phyloP scores from a whole-genome alignment of 2,797 vertebrate genomes.

The Tamandua tetradactyla region DNA sequence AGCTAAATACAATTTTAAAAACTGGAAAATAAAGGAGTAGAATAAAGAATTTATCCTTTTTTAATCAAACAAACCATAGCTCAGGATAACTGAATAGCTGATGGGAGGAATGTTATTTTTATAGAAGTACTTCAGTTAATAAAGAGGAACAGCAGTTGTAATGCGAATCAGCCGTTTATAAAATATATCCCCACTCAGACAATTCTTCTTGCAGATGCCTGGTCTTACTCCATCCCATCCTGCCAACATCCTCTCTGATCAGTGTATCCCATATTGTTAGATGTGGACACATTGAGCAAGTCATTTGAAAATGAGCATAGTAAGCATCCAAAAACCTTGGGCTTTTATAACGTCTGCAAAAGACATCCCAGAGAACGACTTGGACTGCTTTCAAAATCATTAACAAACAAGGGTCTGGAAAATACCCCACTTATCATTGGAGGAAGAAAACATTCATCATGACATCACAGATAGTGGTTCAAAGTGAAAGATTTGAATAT shows the following conservation, averaged over 20 bases:
- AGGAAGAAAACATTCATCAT: background rate
- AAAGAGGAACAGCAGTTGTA: background rate
- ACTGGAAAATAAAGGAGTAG: background rate
- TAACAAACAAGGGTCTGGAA: background rate
- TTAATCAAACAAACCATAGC: background rate
- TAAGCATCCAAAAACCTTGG: background rate
- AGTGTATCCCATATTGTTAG: background rate
- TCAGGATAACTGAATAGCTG: background rate
- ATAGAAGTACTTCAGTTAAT: background rate
- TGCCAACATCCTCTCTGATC: background rate
- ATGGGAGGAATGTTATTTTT: background rate
- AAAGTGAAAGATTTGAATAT: background rate
- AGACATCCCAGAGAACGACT: background rate
- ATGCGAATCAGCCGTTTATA: background rate
- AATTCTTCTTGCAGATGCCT: background rate
- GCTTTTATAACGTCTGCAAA: background rate
- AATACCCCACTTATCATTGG: background rate
- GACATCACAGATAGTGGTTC: background rate
- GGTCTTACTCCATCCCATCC: background rate
- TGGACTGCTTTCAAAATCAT: background rate
- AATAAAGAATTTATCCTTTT: background rate
- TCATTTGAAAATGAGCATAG: slow-evolving; percentile 15
- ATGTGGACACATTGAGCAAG: background rate
- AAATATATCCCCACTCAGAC: background rate
- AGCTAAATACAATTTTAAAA: slow-evolving; percentile 12